phyloP scores from a whole-genome alignment of 1,140 invertebrate species.

The Chlorops oryzae region DNA sequence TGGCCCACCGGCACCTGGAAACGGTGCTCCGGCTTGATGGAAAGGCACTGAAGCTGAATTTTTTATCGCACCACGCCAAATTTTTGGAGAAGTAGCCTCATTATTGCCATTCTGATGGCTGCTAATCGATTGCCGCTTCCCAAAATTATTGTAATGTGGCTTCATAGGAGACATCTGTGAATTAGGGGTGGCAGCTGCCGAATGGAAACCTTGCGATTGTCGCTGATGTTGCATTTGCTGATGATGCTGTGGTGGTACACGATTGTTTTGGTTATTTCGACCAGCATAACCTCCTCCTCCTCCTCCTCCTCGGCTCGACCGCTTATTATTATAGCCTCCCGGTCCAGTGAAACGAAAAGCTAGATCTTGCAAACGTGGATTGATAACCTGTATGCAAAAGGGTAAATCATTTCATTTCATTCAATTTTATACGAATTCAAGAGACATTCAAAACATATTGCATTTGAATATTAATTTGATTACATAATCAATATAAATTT shows the following conservation, averaged over 20 bases:
- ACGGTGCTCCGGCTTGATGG: too few relatives aligned
- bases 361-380: constrained; percentile 54
- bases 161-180: too few relatives aligned
- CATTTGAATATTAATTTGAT: not conserved
- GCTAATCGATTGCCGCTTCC: too few relatives aligned
- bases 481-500: not conserved
- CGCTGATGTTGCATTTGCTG: constrained; percentile 28
- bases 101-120: too few relatives aligned
- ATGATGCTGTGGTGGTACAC: constrained; percentile 9
- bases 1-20: too few relatives aligned
- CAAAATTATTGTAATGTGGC: too few relatives aligned
- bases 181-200: constrained; percentile 35
- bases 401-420: not conserved
- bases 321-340: constrained; percentile 42
- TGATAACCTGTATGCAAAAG: constrained; percentile 51
- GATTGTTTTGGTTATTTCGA: constrained; percentile 28
- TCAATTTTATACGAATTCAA: not conserved
- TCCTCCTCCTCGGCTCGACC: constrained; percentile 20
- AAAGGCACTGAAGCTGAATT: too few relatives aligned
- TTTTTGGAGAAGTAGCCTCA: too few relatives aligned
- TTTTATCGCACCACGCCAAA: too few relatives aligned
- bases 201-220: constrained; percentile 23
- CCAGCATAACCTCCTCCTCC: constrained; percentile 33
- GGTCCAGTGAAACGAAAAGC: constrained; percentile 49
- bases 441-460: not conserved